Percentiles rank a stretch among this genome's conserved stretches.
phyloP scores from a whole-genome alignment of 1,140 invertebrate species.

The Plodia interpunctella region DNA sequence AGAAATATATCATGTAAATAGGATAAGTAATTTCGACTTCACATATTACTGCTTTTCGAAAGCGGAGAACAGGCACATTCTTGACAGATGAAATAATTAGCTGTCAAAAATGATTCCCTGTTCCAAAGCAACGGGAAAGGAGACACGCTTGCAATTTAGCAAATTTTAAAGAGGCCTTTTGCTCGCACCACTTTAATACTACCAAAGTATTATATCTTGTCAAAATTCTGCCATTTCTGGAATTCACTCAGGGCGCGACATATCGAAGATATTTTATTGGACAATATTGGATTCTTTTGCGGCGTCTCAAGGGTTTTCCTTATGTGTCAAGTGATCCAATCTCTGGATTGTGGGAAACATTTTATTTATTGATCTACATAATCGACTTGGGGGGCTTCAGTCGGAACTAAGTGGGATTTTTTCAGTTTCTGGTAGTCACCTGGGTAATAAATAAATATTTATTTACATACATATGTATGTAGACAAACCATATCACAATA shows the following conservation, averaged over 20 bases:
- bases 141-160: neutral
- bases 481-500: no score
- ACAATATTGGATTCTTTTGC: slow-evolving; percentile 32
- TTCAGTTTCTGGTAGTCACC: neutral
- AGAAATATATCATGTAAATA: no score
- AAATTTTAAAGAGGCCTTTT: neutral
- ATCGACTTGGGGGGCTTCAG: slow-evolving; percentile 15
- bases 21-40: no score
- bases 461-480: no score
- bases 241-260: slow-evolving; percentile 17
- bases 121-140: neutral
- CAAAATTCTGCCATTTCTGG: slow-evolving; percentile 15
- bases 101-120: neutral
- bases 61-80: neutral
- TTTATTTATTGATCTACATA: slow-evolving; percentile 36
- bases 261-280: slow-evolving; percentile 25
- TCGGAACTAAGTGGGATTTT: neutral
- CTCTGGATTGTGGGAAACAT: slow-evolving; percentile 13
- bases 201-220: neutral
- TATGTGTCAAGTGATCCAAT: neutral
- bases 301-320: neutral
- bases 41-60: neutral
- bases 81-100: neutral
- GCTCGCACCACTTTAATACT: neutral
- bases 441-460: no score